phyloP scores from a whole-genome alignment of 2,113 vertebrate species.

The Uria aalge region DNA sequence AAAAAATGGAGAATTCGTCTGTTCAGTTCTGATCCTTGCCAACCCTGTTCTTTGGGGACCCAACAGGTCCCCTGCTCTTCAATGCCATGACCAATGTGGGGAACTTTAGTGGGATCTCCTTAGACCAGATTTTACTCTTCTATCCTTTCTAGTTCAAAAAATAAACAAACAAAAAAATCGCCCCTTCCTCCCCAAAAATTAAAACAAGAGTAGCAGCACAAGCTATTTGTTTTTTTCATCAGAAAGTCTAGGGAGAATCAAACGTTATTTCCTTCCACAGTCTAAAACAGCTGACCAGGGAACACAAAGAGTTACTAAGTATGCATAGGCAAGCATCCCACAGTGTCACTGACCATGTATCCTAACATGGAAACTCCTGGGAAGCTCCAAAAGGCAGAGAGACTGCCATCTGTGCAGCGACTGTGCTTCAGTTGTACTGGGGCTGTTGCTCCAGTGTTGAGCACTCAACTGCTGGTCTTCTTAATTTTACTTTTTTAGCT shows the following conservation, averaged over 20 bases:
- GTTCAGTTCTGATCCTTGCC: background rate
- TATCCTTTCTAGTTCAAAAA: background rate
- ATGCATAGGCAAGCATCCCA: background rate
- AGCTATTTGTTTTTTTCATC: background rate
- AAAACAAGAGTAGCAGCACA: background rate
- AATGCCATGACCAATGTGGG: too few relatives aligned
- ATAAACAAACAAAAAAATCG: background rate
- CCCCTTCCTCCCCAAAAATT: background rate
- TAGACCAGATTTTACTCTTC: background rate
- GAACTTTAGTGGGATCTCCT: background rate
- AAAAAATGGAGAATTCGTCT: background rate
- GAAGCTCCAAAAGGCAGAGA: background rate
- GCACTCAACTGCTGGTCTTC: background rate
- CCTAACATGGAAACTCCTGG: background rate
- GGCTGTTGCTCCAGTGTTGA: background rate
- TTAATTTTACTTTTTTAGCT: background rate
- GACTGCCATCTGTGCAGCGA: background rate
- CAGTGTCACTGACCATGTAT: too few relatives aligned
- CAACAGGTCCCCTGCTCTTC: background rate
- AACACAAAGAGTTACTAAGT: background rate
- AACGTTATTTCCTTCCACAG: background rate
- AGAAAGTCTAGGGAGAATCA: background rate
- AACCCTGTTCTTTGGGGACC: background rate
- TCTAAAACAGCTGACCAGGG: background rate
- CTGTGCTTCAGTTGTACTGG: background rate